Conservation (phyloP, 2,888 invertebrate genomes). For the Pantelozetes paolii region DNA sequence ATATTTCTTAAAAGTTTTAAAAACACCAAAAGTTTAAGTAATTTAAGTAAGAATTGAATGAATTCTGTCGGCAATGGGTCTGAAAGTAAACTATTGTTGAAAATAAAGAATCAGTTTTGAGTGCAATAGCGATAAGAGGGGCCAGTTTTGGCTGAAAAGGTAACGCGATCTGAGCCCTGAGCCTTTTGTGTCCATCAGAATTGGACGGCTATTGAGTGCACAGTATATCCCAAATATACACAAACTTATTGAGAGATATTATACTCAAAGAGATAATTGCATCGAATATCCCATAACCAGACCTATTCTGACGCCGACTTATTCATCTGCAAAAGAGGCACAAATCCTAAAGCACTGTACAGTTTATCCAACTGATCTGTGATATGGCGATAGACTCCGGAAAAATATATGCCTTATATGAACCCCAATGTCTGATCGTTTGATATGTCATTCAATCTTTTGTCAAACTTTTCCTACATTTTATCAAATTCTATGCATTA, state of each 20-base stretch:
- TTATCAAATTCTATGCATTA: no score
- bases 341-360: neutral
- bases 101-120: neutral
- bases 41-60: neutral
- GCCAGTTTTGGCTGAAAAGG: conserved; percentile 22
- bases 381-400: neutral
- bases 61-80: conserved; percentile 18
- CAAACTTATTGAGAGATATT: neutral
- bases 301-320: neutral
- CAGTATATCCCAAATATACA: neutral
- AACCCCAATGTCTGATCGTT: conserved; percentile 9
- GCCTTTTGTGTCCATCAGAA: conserved; percentile 27
- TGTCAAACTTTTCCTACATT: no score
- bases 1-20: neutral
- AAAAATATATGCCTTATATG: neutral
- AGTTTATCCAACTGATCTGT: neutral
- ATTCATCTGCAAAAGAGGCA: neutral
- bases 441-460: neutral
- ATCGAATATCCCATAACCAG: neutral
- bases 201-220: neutral
- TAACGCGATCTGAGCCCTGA: conserved; percentile 25
- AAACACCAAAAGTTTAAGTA: neutral
- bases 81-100: conserved; percentile 15
- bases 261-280: conserved; percentile 1
- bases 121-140: neutral